phyloP scores from a whole-genome alignment of 2,113 vertebrate genomes.

The Laterallus jamaicensis region DNA sequence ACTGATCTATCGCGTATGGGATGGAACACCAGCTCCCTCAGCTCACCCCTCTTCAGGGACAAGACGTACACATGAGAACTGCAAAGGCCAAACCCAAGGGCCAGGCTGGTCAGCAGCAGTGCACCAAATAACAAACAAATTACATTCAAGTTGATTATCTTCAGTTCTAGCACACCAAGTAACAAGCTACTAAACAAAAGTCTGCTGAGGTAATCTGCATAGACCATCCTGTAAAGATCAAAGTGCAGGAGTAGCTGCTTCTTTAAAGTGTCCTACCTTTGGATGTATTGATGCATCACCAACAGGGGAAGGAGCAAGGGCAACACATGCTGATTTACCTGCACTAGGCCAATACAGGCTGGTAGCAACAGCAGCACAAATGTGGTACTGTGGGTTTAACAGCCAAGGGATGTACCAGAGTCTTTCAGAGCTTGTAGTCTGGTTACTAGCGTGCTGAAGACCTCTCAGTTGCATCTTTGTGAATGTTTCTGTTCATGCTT shows the following conservation, averaged over 20 bases:
- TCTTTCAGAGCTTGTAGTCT: background rate
- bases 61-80: background rate
- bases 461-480: background rate
- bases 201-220: background rate
- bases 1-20: background rate
- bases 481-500: background rate
- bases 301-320: background rate
- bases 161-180: background rate
- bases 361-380: background rate
- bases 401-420: background rate
- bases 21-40: background rate
- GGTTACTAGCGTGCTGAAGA: background rate
- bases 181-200: background rate
- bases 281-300: background rate
- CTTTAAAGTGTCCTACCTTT: background rate
- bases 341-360: background rate
- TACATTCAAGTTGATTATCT: background rate
- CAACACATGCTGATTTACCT: background rate
- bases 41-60: background rate
- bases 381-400: background rate
- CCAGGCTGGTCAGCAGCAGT: background rate
- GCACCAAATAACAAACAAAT: background rate
- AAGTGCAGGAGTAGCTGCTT: background rate
- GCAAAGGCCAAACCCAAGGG: background rate
- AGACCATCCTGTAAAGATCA: background rate